Conservation (phyloP, 2,888 invertebrate species). For the Drosophila mulleri region DNA sequence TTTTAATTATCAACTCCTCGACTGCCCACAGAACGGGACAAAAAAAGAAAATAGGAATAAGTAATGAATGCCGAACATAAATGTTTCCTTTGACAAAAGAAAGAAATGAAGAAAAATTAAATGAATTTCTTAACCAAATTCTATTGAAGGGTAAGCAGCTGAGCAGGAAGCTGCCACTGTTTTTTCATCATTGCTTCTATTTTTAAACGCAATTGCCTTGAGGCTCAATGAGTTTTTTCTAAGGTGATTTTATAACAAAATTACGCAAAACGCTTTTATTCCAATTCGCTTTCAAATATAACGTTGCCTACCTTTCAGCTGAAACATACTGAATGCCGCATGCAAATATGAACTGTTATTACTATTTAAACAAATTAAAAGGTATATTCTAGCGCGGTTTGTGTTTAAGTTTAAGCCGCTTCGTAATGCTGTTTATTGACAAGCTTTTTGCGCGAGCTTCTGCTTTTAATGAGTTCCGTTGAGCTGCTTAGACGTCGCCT, state of each 20-base stretch:
- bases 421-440: slow-evolving; percentile 34
- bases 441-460: slow-evolving; percentile 25
- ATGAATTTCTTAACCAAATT: slow-evolving; percentile 25
- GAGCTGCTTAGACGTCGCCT: slow-evolving; percentile 26
- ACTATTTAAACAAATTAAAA: background rate
- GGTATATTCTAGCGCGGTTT: slow-evolving; percentile 15
- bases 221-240: background rate
- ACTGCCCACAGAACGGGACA: slow-evolving; percentile 13
- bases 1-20: slow-evolving; percentile 72
- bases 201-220: slow-evolving; percentile 2
- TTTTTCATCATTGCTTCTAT: background rate
- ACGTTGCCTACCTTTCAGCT: slow-evolving; percentile 3
- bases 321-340: no score
- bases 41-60: background rate
- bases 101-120: slow-evolving; percentile 7
- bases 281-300: background rate
- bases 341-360: background rate
- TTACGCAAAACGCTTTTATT: background rate
- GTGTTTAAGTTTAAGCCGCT: background rate
- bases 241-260: background rate
- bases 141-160: background rate
- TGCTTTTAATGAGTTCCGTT: slow-evolving; percentile 50
- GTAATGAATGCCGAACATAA: slow-evolving; percentile 16
- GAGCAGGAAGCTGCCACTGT: background rate
- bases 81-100: slow-evolving; percentile 18